Evolutionary conservation across 2,113 vertebrate species (phyloP).

Genomic region (Atractosteus spatula): DNA sequence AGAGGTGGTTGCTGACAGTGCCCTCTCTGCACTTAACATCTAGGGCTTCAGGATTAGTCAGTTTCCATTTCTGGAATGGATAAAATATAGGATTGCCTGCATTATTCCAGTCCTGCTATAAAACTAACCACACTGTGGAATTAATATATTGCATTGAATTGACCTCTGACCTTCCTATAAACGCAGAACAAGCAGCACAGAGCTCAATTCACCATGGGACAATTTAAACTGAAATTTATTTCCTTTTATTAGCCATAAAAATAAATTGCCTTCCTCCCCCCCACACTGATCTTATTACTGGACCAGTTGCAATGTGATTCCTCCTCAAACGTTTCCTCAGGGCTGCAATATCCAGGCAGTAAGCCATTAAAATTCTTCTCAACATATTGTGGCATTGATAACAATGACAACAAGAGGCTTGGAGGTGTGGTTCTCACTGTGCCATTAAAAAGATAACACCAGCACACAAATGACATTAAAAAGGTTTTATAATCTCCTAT

Average conservation of each 20-base stretch:
- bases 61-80: conserved; percentile 8
- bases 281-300: conserved; percentile 32
- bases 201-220: conserved; percentile 49
- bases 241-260: conserved; percentile 69
- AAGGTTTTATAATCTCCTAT: no score
- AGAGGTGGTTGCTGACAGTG: background rate
- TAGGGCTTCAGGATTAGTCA: background rate
- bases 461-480: background rate
- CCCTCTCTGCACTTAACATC: background rate
- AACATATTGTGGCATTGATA: conserved; percentile 4
- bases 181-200: conserved; percentile 54
- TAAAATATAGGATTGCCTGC: conserved; percentile 3
- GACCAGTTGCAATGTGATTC: conserved; percentile 49
- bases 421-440: background rate
- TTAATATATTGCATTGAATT: conserved; percentile 65
- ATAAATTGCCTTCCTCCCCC: conserved; percentile 57
- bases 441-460: conserved; percentile 28
- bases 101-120: conserved; percentile 20
- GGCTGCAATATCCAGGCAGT: conserved; percentile 28
- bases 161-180: conserved; percentile 76
- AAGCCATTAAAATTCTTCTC: conserved; percentile 42
- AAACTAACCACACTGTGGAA: conserved; percentile 10
- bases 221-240: conserved; percentile 62
- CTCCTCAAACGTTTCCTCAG: conserved; percentile 50
- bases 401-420: background rate